These are phyloP conservation scores for Pantala flavescens DNA, from an alignment of 1,140 invertebrate genomes.

Conservation along the genomic window DNA sequence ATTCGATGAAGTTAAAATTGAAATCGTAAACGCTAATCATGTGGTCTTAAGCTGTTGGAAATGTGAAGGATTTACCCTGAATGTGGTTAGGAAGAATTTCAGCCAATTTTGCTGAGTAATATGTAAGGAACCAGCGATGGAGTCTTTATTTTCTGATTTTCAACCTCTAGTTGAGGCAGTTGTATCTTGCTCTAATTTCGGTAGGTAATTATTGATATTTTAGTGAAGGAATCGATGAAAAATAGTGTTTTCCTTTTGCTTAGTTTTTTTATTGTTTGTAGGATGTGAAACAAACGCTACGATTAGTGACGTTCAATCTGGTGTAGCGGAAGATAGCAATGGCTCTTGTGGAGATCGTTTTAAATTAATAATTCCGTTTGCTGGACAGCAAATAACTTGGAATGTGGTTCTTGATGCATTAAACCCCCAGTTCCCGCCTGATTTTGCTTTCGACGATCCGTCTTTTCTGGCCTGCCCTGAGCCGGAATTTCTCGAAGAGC, in stretches of 20 bases:
- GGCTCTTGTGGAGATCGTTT: constrained; percentile 30
- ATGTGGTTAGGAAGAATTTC: too few species aligned
- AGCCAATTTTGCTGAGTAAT: too few species aligned
- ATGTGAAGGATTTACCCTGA: too few species aligned
- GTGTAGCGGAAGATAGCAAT: neutral
- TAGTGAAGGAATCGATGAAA: too few species aligned
- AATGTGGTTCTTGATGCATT: constrained; percentile 33
- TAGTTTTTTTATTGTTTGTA: neutral
- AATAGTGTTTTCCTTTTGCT: neutral
- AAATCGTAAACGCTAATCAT: too few species aligned
- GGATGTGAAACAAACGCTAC: neutral
- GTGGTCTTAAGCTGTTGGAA: too few species aligned
- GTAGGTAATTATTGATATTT: neutral
- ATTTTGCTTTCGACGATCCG: constrained; percentile 44
- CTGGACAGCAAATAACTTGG: constrained; percentile 30
- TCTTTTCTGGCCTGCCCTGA: constrained; percentile 41
- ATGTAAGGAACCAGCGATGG: neutral
- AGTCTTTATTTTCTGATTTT: neutral
- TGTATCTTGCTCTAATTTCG: neutral
- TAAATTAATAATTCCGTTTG: constrained; percentile 33
- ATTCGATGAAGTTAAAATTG: too few species aligned
- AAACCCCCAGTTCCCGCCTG: constrained; percentile 32
- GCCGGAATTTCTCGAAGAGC: constrained; percentile 34
- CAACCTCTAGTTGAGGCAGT: neutral
- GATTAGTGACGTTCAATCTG: neutral